Conservation (phyloP, 2,113 vertebrate species). For the Leptosomus discolor region DNA sequence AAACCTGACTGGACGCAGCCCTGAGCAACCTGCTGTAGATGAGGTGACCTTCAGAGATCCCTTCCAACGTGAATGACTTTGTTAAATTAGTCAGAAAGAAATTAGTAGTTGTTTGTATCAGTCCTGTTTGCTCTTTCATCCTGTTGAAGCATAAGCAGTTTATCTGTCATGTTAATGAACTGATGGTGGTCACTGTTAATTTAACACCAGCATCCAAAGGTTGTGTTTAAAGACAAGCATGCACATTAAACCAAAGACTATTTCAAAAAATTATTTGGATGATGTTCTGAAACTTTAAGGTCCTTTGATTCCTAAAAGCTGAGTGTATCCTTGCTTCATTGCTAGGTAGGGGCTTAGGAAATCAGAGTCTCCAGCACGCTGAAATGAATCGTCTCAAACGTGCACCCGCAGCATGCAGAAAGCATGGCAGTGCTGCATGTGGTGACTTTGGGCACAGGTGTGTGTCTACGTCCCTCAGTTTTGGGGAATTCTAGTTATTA, state of each 20-base stretch:
- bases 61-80: background rate
- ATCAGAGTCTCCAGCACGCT: background rate
- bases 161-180: background rate
- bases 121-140: background rate
- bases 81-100: background rate
- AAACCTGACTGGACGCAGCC: background rate
- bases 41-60: background rate
- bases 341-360: background rate
- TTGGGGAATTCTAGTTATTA: background rate
- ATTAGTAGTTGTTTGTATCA: background rate
- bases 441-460: background rate
- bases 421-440: accelerated
- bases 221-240: background rate
- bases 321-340: background rate
- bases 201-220: background rate
- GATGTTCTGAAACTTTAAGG: background rate
- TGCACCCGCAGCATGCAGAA: accelerated
- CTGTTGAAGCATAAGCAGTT: background rate
- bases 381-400: background rate
- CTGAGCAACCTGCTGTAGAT: background rate
- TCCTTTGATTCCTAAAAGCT: background rate
- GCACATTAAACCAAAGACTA: background rate
- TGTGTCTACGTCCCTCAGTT: background rate
- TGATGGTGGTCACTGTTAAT: background rate
- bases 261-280: background rate